Evolutionary conservation across 2,797 vertebrate species (phyloP).

Genomic region (Tadarida brasiliensis): DNA sequence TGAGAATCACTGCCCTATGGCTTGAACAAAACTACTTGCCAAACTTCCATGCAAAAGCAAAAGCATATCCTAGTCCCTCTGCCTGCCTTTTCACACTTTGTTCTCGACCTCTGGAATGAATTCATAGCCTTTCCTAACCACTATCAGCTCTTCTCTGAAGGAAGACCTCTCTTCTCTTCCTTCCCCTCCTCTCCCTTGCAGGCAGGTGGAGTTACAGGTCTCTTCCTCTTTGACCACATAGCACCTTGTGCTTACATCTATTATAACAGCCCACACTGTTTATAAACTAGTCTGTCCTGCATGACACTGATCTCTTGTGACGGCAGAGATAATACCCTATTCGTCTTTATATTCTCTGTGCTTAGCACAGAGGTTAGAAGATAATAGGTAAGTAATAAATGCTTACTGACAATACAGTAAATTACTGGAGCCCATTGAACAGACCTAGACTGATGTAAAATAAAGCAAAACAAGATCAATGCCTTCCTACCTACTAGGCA

Average conservation of each 20-base stretch:
- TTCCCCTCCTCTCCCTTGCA: background rate
- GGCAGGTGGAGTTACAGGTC: background rate
- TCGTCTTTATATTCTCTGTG: conserved; percentile 38
- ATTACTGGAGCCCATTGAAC: background rate
- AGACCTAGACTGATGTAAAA: conserved; percentile 11
- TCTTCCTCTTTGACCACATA: background rate
- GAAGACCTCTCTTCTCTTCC: background rate
- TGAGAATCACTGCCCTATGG: background rate
- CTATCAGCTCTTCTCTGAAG: conserved; percentile 10
- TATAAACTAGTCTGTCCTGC: background rate
- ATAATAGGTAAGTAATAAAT: conserved; percentile 16
- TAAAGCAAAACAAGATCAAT: conserved; percentile 25
- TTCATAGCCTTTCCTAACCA: background rate
- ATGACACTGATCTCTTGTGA: conserved; percentile 6
- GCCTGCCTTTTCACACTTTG: background rate
- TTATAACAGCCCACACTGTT: background rate
- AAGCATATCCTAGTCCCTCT: background rate
- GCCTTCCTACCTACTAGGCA: background rate
- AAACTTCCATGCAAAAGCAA: background rate
- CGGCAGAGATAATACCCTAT: background rate
- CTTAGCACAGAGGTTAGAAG: background rate
- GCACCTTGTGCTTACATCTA: background rate
- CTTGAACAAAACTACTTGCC: conserved; percentile 12
- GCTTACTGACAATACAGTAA: conserved; percentile 29
- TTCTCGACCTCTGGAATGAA: background rate